A percentile compares a stretch with the other conserved stretches of the same genome.
These are phyloP conservation scores for Cladorhizidae sp. DNA, from an alignment of 37 sponge, comb jelly and placozoan genomes.

Conservation along the genomic window DNA sequence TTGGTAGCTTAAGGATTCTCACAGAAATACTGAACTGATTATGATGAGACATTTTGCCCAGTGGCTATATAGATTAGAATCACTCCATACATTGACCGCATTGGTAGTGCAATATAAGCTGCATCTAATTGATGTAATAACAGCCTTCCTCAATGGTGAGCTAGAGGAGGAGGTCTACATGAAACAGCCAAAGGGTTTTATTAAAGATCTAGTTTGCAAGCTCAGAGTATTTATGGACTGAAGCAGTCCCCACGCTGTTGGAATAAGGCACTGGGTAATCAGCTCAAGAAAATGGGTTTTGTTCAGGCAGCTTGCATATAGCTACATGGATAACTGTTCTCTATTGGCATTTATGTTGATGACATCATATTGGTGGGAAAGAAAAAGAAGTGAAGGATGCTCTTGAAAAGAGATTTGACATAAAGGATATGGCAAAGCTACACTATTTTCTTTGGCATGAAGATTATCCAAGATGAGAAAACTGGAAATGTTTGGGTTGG, in stretches of 20 bases:
- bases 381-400: conserved; percentile 32
- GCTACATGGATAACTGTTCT: conserved; percentile 5
- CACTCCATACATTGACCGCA: conserved; percentile 41
- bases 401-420: conserved; percentile 21
- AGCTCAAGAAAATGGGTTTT: conserved; percentile 63
- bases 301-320: conserved; percentile 37
- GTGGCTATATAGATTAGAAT: conserved; percentile 44
- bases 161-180: conserved; percentile 65
- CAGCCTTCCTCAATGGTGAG: conserved; percentile 59
- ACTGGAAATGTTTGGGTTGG: conserved; percentile 36
- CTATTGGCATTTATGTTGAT: conserved; percentile 8
- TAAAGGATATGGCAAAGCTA: conserved; percentile 35
- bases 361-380: conserved; percentile 30
- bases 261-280: conserved; percentile 38
- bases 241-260: conserved; percentile 59
- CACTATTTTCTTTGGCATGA: conserved; percentile 50
- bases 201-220: conserved; percentile 25
- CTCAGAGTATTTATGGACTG: conserved; percentile 30
- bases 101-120: conserved; percentile 36
- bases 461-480: conserved; percentile 29
- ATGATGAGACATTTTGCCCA: conserved; percentile 59
- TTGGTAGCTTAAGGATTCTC: conserved; percentile 61
- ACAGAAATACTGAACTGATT: conserved; percentile 51
- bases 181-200: conserved; percentile 49
- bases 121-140: conserved; percentile 55